Base-by-base conservation (phyloP, 2,113 vertebrate genomes). In the Xiphophorus couchianus region DNA sequence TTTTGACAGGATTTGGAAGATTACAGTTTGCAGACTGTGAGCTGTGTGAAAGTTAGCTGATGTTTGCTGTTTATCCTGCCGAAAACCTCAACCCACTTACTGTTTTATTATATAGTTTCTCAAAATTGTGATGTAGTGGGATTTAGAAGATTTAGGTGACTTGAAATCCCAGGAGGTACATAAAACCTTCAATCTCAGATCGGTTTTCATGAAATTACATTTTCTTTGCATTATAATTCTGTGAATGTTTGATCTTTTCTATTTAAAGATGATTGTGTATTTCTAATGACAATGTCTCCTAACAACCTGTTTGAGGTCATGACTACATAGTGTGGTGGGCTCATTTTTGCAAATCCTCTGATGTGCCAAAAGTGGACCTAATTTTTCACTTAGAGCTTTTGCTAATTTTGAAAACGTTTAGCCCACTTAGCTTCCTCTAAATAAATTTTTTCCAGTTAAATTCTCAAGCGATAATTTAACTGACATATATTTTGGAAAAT, bases 1-100 rank as follows among this genome's bases (percentile, higher is more conserved):
- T 86, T 87, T 81, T 74, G 51, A 74, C 71, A 58, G 82, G 88
- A 89, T 90, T 90, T 86, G 73, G 76, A 83, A 86, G 91, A 90
- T 93, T 92, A 90, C 5, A 76, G 81, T 73, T 75, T 83, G 67
- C 76, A 85, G 86, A 70, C 77, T 74, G 74, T 80, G 80, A 78
- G 69, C 78, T 87, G 80, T 87, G 85, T 88, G 83, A 89, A 90
- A 87, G 74, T 77, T 86, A 79, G 76, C 69, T 67, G n/a, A 65
- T 84, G 77, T 82, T 89, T 85, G 84, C 76, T 85, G 71, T 84
- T 87, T 81, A 74, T 80, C 66, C 73, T 81, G 73, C 68, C 68
- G 12, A 84, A 54, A 29, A 5, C 11, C 69, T 82, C 77, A 77
- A 83, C 76, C 66, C 58, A 77, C 29, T 65, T 76, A 70, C 61